These are phyloP conservation scores for Hetaerina titia DNA, from an alignment of 2,888 invertebrate species.

Conservation along the genomic window DNA sequence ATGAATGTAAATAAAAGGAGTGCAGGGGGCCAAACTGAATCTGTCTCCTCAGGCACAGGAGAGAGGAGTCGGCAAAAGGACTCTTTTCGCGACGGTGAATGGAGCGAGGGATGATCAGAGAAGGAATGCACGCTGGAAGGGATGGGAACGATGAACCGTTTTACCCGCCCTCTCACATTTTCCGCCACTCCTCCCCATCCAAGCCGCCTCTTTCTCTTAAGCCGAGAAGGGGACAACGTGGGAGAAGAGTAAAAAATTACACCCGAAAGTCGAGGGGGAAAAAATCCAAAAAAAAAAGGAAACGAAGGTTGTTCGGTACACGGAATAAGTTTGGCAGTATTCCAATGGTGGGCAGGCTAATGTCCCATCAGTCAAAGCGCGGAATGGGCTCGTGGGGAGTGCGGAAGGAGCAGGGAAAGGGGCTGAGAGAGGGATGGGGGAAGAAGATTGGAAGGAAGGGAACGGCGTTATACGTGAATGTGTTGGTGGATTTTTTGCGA, in stretches of 20 bases:
- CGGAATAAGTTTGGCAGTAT: conserved; percentile 60
- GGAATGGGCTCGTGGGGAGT: neutral
- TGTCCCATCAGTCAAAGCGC: conserved; percentile 52
- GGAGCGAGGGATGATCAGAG: neutral
- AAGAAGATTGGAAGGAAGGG: conserved; percentile 10
- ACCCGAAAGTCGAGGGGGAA: conserved; percentile 15
- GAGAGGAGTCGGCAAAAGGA: neutral
- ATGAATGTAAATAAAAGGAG: too few species aligned
- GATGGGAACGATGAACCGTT: conserved; percentile 30
- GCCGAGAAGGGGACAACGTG: neutral
- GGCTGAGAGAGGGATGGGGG: neutral
- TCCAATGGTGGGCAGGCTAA: conserved; percentile 60
- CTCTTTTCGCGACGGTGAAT: neutral
- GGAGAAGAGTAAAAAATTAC: conserved; percentile 42
- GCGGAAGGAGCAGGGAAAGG: neutral
- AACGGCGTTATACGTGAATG: neutral
- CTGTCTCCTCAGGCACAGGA: too few species aligned
- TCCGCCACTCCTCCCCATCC: neutral
- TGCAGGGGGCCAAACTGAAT: too few species aligned
- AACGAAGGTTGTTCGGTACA: conserved; percentile 49
- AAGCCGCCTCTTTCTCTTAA: neutral
- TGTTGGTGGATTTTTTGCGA: conserved; percentile 11
- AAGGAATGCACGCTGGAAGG: neutral
- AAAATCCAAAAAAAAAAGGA: neutral
- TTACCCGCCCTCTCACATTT: conserved; percentile 50